Evolutionary conservation across 2,797 vertebrate species (phyloP).

Genomic region (Dicrostonyx torquatus): DNA sequence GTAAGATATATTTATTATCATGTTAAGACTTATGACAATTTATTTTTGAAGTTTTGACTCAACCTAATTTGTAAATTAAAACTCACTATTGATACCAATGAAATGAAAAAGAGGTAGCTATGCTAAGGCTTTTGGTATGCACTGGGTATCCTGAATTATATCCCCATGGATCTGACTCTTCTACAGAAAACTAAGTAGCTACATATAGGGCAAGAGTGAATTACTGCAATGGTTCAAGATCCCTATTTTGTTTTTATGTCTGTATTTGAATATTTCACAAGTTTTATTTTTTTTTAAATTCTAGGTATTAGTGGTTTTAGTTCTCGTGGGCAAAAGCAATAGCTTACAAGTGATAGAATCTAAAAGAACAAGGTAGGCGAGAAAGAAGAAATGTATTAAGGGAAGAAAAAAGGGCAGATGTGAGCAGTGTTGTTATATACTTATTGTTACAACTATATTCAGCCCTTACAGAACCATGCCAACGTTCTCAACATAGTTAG

Average conservation of each 20-base stretch:
- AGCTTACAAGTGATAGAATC: not conserved
- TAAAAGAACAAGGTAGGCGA: not conserved
- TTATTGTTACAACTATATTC: not conserved
- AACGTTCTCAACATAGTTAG: not conserved
- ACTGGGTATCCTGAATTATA: not conserved
- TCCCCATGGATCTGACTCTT: accelerated
- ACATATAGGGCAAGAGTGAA: accelerated
- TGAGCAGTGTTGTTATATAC: accelerated
- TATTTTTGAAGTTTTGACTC: not conserved
- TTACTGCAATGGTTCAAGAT: not conserved
- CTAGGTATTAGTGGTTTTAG: not conserved
- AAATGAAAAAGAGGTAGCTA: not conserved
- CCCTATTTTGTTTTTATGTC: accelerated
- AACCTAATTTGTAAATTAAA: not conserved
- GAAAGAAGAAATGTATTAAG: not conserved
- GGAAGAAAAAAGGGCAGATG: accelerated
- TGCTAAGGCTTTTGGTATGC: not conserved
- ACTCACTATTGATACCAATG: not conserved
- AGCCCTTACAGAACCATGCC: not conserved
- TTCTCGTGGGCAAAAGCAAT: not conserved
- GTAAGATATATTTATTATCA: not conserved
- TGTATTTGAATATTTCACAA: not conserved
- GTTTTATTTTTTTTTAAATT: not conserved
- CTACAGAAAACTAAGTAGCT: not conserved
- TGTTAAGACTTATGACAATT: not conserved